These are phyloP conservation scores for Aphidoletes aphidimyza DNA, from an alignment of 2,888 invertebrate species.

Conservation along the genomic window DNA sequence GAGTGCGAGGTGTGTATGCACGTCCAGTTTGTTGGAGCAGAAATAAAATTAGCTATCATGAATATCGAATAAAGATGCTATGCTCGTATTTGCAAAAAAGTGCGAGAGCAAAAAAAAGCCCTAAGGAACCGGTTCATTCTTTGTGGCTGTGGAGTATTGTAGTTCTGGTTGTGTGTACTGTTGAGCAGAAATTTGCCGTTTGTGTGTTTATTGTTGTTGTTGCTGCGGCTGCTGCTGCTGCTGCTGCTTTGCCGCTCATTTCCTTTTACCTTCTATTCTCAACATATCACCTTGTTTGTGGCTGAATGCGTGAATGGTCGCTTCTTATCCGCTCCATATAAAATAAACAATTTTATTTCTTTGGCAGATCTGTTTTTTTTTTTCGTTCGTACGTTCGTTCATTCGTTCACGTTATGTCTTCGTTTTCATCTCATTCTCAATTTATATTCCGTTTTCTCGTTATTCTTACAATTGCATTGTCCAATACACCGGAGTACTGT, in stretches of 20 bases:
- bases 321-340: constrained; percentile 40
- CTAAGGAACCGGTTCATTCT: constrained; percentile 35
- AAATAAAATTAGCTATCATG: constrained; percentile 48
- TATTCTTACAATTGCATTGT: constrained; percentile 5
- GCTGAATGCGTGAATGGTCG: constrained; percentile 44
- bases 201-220: no score
- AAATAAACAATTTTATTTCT: constrained; percentile 51
- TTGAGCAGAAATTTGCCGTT: neutral
- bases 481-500: neutral
- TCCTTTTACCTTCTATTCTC: constrained; percentile 16
- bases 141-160: neutral
- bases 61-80: constrained; percentile 44
- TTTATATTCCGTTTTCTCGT: constrained; percentile 13
- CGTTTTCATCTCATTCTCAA: neutral
- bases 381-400: neutral
- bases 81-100: constrained; percentile 18
- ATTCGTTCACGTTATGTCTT: neutral
- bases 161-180: no score
- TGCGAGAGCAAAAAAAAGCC: neutral
- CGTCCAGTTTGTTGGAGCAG: constrained; percentile 38
- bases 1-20: neutral
- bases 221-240: neutral
- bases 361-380: neutral
- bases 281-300: constrained; percentile 49
- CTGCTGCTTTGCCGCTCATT: neutral